Conservation (phyloP, 1,140 invertebrate species). For the Rhynchophorus ferrugineus region DNA sequence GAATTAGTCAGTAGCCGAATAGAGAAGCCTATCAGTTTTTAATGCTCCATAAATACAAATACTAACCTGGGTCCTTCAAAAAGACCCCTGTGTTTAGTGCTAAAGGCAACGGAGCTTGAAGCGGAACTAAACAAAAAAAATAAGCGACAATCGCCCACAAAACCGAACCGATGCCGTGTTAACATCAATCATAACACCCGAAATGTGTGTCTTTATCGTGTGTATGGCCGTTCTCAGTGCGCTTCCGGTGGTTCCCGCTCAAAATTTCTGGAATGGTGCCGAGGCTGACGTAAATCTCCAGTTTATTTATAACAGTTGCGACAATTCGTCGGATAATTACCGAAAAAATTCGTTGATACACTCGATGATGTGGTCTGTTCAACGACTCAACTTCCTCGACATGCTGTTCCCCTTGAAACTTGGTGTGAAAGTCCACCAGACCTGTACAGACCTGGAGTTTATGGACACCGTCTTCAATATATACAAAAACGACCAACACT, state of each 20-base stretch:
- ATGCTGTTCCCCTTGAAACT: constrained; percentile 22
- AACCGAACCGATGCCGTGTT: no score
- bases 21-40: constrained; percentile 20
- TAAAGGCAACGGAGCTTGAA: constrained; percentile 28
- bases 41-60: constrained; percentile 18
- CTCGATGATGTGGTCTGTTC: constrained; percentile 30
- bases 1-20: constrained; percentile 4
- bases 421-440: constrained; percentile 27
- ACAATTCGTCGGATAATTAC: constrained; percentile 3
- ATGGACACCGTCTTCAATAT: constrained; percentile 31
- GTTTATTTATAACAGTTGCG: constrained; percentile 8
- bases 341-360: constrained; percentile 18
- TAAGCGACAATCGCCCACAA: no score
- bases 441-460: constrained; percentile 28
- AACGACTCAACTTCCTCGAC: constrained; percentile 32
- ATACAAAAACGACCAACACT: constrained; percentile 22
- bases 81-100: constrained; percentile 22
- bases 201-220: no score
- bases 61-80: constrained; percentile 18
- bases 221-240: constrained; percentile 4
- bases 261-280: not conserved
- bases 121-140: constrained; percentile 23
- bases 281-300: constrained; percentile 6
- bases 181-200: no score
- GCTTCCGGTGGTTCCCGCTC: not conserved